Evolutionary conservation across 2,888 invertebrate species (phyloP).

Genomic region (Mesoligia furuncula): DNA sequence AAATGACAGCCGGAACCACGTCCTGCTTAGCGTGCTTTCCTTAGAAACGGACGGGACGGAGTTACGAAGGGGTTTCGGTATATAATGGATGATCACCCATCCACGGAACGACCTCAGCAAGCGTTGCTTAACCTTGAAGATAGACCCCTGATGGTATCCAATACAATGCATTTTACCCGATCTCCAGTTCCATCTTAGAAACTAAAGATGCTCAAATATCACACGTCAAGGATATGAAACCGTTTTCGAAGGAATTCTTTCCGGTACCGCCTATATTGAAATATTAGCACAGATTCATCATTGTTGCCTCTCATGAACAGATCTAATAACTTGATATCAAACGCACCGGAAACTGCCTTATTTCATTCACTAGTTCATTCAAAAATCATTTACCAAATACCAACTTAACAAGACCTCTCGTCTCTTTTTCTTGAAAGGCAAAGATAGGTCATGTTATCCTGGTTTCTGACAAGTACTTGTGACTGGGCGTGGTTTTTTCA

Average conservation of each 20-base stretch:
- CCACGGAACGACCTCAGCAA: not conserved
- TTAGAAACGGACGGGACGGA: no score
- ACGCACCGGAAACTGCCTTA: constrained; percentile 56
- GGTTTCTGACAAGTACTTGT: constrained; percentile 51
- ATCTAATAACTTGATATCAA: constrained; percentile 66
- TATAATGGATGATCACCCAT: not conserved
- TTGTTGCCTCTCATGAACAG: constrained; percentile 44
- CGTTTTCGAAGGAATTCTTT: not conserved
- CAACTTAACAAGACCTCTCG: constrained; percentile 29
- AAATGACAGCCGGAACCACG: not conserved
- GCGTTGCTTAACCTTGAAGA: not conserved
- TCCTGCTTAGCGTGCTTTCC: no score
- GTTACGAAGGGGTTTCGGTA: not conserved
- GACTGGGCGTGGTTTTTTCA: constrained; percentile 58
- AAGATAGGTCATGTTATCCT: constrained; percentile 39
- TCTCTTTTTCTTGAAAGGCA: not conserved
- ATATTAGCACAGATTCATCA: constrained; percentile 45
- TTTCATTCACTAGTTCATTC: constrained; percentile 62
- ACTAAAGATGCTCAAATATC: constrained; percentile 8
- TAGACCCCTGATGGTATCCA: no score
- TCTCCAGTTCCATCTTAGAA: not conserved
- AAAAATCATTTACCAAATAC: constrained; percentile 43
- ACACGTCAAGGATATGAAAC: constrained; percentile 9
- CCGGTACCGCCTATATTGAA: not conserved
- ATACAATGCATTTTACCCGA: not conserved